Evolutionary conservation across 2,888 invertebrate species (phyloP), one percentile per base, ranked within the genome.

Genomic region (Trypoxylon attenuatum): DNA sequence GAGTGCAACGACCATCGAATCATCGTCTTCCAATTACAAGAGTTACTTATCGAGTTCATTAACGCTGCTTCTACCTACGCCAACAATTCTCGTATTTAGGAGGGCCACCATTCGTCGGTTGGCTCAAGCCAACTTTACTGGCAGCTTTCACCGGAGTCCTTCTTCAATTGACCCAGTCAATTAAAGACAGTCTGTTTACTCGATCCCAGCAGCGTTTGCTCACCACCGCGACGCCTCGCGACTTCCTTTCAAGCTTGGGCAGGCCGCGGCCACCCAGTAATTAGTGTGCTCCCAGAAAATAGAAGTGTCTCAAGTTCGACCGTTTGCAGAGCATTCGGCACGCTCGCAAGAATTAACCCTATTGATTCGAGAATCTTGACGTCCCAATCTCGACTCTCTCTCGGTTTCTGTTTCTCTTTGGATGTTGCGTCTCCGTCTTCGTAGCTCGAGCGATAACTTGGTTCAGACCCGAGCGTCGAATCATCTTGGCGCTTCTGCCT

Each of bases 311-410:
- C 8, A 66, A 67, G 54, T 67, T 67, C 13, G 16, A 6, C 2
- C 16, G 18, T 15, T 16, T 16, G 10, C 33, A n/a, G n/a, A n/a
- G 50, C 57, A 73, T 64, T 64, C 66, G 38, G 61, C 42, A 46
- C 54, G 52, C 59, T 52, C 39, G 53, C 39, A 39, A 43, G n/a
- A 76, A 76, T 76, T 76, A 76, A 64, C 54, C 61, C 54, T 62
- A 76, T 77, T 69, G 71, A 69, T 76, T 70, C 50, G 45, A 33
- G 33, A 4, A 4, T 10, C 33, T 3, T 33, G n/a, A 1, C 10
- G 13, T 33, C 5, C 1, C 5, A n/a, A 33, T 10, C 33, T 33
- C 13, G 33, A 10, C 13, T 33, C 13, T 33, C 33, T 13, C 10
- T 33, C 57, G 47, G 45, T 13, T 25, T 22, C 25, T n/a, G 52